These are phyloP conservation scores for Falco peregrinus DNA, from an alignment of 2,797 vertebrate species.

Conservation along the genomic window DNA sequence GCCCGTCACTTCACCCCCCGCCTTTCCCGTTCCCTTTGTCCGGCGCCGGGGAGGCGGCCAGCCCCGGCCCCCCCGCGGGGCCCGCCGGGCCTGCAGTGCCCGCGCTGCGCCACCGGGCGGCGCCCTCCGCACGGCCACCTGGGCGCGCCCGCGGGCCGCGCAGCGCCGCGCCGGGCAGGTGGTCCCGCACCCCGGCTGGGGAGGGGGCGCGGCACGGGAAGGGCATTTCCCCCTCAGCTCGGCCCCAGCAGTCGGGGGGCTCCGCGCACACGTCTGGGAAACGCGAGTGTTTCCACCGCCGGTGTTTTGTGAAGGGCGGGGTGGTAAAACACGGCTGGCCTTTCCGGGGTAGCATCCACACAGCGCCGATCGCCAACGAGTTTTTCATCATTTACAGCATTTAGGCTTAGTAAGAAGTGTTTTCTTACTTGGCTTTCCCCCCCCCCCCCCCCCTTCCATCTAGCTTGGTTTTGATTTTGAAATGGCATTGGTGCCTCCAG, in stretches of 20 bases:
- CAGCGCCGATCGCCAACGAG: no score
- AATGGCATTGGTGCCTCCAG: neutral
- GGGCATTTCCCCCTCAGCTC: neutral
- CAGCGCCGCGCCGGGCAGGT: no score
- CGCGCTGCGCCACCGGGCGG: conserved; percentile 45
- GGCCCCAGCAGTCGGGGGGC: neutral
- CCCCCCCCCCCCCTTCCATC: no score
- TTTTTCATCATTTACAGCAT: neutral
- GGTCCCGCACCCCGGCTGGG: no score
- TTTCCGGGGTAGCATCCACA: neutral
- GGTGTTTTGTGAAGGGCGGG: no score
- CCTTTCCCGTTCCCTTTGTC: neutral
- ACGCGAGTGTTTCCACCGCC: rapidly evolving
- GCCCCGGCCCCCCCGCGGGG: neutral
- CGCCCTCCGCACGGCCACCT: conserved; percentile 52
- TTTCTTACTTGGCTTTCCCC: neutral
- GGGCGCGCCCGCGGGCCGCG: neutral
- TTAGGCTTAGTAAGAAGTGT: neutral
- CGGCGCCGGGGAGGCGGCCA: neutral
- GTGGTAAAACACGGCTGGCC: neutral
- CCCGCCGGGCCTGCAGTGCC: conserved; percentile 19
- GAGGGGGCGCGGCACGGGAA: rapidly evolving
- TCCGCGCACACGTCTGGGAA: rapidly evolving
- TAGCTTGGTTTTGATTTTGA: neutral
- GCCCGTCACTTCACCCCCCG: neutral